These are phyloP conservation scores for Heteronetta atricapilla DNA, from an alignment of 2,113 vertebrate species.

Conservation along the genomic window DNA sequence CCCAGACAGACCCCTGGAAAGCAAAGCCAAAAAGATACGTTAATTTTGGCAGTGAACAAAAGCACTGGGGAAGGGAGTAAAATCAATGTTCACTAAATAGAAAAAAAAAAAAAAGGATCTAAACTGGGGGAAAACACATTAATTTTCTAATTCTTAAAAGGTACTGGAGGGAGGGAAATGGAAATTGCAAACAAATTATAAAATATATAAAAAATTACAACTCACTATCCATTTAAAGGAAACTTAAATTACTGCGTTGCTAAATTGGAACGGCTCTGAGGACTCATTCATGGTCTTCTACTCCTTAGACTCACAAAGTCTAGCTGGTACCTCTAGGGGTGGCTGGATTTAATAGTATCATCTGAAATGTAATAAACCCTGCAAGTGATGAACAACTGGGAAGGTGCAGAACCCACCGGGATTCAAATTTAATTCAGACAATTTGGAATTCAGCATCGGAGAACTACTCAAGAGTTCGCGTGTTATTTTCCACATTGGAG, in stretches of 20 bases:
- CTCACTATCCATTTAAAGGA: not conserved
- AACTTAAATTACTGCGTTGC: conserved; percentile 24
- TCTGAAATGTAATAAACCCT: conserved; percentile 61
- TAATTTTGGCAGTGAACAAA: not conserved
- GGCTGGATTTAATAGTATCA: conserved; percentile 37
- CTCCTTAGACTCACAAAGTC: conserved; percentile 14
- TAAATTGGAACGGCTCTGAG: conserved; percentile 20
- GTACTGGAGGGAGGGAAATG: not conserved
- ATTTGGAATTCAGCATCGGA: conserved; percentile 33
- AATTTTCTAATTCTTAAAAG: not conserved
- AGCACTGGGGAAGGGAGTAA: not conserved
- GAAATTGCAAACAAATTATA: not conserved
- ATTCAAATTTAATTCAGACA: conserved; percentile 34
- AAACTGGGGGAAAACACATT: not conserved
- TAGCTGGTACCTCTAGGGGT: not conserved
- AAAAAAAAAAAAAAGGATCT: not conserved
- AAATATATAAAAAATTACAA: not conserved
- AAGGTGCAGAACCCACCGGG: conserved; percentile 1
- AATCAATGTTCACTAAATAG: not conserved
- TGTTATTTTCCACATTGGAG: not conserved
- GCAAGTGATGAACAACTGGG: conserved; percentile 39
- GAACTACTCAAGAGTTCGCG: not conserved
- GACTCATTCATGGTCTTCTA: not conserved
- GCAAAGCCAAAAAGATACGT: not conserved
- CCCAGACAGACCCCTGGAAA: not conserved